A percentile compares a stretch with the other conserved stretches of the same genome.
Conservation (phyloP, 2,888 invertebrate genomes). For the Rotaria magnacalcarata region DNA sequence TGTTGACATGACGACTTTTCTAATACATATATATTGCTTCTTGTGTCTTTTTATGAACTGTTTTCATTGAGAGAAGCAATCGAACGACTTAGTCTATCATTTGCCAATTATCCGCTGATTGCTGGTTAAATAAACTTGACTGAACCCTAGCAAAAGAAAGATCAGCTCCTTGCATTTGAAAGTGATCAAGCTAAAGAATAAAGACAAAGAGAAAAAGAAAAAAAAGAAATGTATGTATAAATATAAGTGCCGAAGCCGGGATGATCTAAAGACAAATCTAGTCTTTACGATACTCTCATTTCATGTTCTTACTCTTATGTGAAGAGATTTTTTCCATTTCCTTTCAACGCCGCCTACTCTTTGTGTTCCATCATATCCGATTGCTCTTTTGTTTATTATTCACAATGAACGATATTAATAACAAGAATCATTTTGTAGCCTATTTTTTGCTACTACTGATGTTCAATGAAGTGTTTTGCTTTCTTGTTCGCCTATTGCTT, state of each 20-base stretch:
- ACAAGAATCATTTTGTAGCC: neutral
- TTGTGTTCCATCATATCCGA: conserved; percentile 20
- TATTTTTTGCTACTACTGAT: neutral
- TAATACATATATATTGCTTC: neutral
- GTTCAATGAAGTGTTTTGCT: neutral
- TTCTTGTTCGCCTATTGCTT: neutral
- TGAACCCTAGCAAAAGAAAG: neutral
- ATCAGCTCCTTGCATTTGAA: conserved; percentile 22
- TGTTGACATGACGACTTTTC: conserved; percentile 22
- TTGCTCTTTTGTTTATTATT: conserved; percentile 4
- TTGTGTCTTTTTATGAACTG: neutral
- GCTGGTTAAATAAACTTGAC: conserved; percentile 26
- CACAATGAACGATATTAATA: neutral
- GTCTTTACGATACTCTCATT: neutral
- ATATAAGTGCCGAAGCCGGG: conserved; percentile 22
- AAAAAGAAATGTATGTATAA: neutral
- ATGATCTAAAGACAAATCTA: conserved; percentile 21
- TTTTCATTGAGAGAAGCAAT: conserved; percentile 19
- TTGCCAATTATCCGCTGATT: conserved; percentile 29
- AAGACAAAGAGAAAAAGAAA: neutral
- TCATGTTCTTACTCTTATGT: conserved; percentile 17
- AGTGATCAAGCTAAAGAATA: conserved; percentile 1
- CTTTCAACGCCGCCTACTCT: conserved; percentile 26
- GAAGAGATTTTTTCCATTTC: conserved; percentile 12
- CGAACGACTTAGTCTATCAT: conserved; percentile 18